A percentile compares a stretch with the other conserved stretches of the same genome.
Conservation (phyloP, 2,888 invertebrate genomes). For the Drosophila tripunctata region DNA sequence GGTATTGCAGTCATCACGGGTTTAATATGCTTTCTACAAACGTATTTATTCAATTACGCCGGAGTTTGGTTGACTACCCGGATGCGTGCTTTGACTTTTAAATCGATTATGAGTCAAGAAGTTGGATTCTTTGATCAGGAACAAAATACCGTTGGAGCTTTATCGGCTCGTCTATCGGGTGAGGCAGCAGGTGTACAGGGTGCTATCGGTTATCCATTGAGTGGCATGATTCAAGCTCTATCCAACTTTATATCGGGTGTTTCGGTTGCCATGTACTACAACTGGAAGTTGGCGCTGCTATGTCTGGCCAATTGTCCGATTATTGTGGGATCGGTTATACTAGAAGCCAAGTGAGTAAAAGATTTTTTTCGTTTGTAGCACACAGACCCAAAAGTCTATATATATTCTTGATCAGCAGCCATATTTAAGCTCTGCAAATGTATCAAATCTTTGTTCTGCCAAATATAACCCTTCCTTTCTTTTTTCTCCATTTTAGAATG, state of each 20-base stretch:
- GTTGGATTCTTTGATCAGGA: constrained; percentile 91
- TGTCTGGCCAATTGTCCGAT: constrained; percentile 88
- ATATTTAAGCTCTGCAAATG: too few relatives aligned
- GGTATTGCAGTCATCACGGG: constrained; percentile 88
- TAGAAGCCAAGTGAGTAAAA: constrained; percentile 86
- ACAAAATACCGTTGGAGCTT: constrained; percentile 88
- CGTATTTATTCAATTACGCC: constrained; percentile 90
- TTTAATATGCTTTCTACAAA: constrained; percentile 88
- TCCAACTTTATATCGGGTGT: constrained; percentile 88
- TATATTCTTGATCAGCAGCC: too few relatives aligned
- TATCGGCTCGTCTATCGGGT: constrained; percentile 89
- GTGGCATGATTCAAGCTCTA: constrained; percentile 88
- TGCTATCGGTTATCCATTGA: constrained; percentile 89
- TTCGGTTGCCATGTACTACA: constrained; percentile 87
- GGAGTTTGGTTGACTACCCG: constrained; percentile 91
- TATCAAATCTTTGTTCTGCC: too few relatives aligned
- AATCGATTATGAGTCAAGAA: constrained; percentile 89
- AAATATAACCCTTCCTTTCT: too few relatives aligned
- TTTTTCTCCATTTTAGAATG: constrained; percentile 84
- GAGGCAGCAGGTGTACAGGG: constrained; percentile 91
- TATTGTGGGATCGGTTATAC: constrained; percentile 88
- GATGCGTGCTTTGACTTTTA: constrained; percentile 86
- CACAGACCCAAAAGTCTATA: too few relatives aligned
- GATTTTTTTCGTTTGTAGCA: too few relatives aligned
- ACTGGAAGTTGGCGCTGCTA: constrained; percentile 89